Percentiles rank a stretch among this genome's conserved stretches.
phyloP scores from a whole-genome alignment of 35 echinoderm and acorn worm species.

The Anneissia japonica region DNA sequence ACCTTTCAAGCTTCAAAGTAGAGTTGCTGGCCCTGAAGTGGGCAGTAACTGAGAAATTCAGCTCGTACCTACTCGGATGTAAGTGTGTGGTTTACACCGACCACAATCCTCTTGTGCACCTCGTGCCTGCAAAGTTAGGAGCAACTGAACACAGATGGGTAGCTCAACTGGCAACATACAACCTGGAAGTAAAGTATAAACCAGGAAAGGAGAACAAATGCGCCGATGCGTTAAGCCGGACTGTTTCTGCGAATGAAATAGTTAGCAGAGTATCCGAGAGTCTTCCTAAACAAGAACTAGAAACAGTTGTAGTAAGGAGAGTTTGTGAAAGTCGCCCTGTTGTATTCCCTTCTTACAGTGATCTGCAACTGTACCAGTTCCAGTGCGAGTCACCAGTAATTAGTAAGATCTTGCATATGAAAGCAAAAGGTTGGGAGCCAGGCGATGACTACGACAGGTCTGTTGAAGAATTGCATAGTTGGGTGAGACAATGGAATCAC shows the following conservation, averaged over 20 bases:
- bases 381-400: conserved; percentile 15
- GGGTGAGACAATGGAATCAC: neutral
- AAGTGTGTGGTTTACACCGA: conserved; percentile 10
- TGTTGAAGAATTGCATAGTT: neutral
- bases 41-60: conserved; percentile 36
- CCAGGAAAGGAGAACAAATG: conserved; percentile 20
- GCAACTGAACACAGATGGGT: conserved; percentile 28
- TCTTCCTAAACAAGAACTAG: neutral
- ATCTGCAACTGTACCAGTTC: conserved; percentile 1
- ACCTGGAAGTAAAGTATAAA: conserved; percentile 20
- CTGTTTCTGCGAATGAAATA: neutral
- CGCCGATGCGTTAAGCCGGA: no score
- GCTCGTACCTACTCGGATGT: conserved; percentile 13
- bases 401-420: neutral
- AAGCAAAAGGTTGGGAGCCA: neutral
- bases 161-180: conserved; percentile 13
- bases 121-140: conserved; percentile 31
- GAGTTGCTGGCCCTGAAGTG: conserved; percentile 40
- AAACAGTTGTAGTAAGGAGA: neutral
- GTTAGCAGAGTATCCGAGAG: neutral
- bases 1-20: conserved; percentile 22
- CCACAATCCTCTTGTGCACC: conserved; percentile 31
- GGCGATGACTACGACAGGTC: neutral
- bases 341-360: conserved; percentile 18
- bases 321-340: neutral